Conservation (phyloP, 2,113 vertebrate species). For the Calcarius ornatus region DNA sequence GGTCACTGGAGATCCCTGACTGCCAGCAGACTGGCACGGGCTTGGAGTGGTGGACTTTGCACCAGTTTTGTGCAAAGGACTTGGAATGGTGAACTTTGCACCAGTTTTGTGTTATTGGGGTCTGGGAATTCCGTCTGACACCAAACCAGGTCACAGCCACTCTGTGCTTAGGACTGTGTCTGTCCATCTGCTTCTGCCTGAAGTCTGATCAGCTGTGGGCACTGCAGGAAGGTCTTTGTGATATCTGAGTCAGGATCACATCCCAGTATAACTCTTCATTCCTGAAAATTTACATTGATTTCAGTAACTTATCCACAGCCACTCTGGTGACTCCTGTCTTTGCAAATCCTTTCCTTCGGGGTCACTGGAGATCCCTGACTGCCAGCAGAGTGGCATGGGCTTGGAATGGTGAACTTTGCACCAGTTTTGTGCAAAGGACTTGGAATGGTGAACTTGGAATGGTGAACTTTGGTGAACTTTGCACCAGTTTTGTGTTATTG, state of each 20-base stretch:
- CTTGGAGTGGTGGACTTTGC: neutral
- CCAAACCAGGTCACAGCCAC: neutral
- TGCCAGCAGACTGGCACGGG: rapidly evolving
- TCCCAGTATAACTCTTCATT: neutral
- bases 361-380: neutral
- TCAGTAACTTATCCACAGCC: neutral
- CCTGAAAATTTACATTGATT: neutral
- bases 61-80: neutral
- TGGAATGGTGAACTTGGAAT: neutral
- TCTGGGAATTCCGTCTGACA: neutral
- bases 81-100: neutral
- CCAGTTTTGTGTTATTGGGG: neutral
- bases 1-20: neutral
- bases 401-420: neutral
- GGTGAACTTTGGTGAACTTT: neutral
- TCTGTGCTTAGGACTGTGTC: neutral
- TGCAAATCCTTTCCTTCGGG: neutral
- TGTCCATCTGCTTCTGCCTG: neutral
- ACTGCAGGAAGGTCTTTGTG: neutral
- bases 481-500: neutral
- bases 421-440: neutral
- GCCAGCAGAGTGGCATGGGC: neutral
- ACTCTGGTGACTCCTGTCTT: neutral
- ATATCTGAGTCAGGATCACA: neutral
- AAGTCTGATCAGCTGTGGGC: neutral